These are phyloP conservation scores for Xenopus borealis DNA, from an alignment of 2,113 vertebrate genomes.

Conservation along the genomic window DNA sequence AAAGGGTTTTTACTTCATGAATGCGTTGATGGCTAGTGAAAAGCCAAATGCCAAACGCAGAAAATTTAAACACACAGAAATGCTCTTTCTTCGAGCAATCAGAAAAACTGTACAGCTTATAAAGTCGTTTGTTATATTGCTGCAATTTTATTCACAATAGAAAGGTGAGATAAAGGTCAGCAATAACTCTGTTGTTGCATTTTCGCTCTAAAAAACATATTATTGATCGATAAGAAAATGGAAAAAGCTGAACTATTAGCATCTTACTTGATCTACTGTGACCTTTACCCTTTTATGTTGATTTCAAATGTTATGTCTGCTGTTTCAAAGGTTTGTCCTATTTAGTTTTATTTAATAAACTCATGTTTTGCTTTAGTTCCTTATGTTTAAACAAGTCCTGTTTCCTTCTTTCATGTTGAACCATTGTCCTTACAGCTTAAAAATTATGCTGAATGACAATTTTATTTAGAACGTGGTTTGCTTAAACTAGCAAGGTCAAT, in stretches of 20 bases:
- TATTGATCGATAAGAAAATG: constrained; percentile 78
- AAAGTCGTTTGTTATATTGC: constrained; percentile 72
- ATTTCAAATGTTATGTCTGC: constrained; percentile 71
- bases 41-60: constrained; percentile 35
- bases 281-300: constrained; percentile 69
- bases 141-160: constrained; percentile 64
- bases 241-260: constrained; percentile 69
- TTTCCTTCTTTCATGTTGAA: constrained; percentile 60
- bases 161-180: constrained; percentile 76
- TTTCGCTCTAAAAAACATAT: constrained; percentile 67
- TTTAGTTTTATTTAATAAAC: constrained; percentile 69
- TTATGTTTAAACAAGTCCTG: constrained; percentile 62
- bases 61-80: constrained; percentile 37
- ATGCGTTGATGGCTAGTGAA: constrained; percentile 16
- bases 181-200: constrained; percentile 69
- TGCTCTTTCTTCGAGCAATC: constrained; percentile 42
- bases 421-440: constrained; percentile 51
- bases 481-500: constrained; percentile 39
- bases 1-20: constrained; percentile 16
- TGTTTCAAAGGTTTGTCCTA: constrained; percentile 68
- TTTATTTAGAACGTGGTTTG: constrained; percentile 4
- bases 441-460: constrained; percentile 34
- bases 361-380: constrained; percentile 58
- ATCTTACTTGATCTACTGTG: constrained; percentile 69
- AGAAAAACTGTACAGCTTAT: constrained; percentile 63